These are phyloP conservation scores for Palythoa caribaeorum DNA, from an alignment of 92 coral and sea anemone species.

Conservation along the genomic window DNA sequence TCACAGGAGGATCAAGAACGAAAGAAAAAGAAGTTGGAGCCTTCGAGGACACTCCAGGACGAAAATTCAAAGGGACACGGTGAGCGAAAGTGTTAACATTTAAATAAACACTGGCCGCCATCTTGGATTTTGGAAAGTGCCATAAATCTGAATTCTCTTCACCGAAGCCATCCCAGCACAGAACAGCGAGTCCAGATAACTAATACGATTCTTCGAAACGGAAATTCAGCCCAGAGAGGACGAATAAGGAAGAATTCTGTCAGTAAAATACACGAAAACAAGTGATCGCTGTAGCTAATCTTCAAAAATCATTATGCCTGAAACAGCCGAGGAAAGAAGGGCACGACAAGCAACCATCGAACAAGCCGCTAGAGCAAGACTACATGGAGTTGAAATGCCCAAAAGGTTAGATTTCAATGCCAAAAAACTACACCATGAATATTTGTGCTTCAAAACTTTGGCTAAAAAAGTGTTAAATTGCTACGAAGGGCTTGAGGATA, in stretches of 20 bases:
- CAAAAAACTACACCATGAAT: slow-evolving; percentile 72
- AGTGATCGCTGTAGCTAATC: slow-evolving; percentile 63
- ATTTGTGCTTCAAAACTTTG: slow-evolving; percentile 67
- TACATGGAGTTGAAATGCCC: slow-evolving; percentile 78
- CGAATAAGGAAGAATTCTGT: slow-evolving; percentile 35
- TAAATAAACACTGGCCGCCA: slow-evolving; percentile 65
- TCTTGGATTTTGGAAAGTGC: slow-evolving; percentile 81
- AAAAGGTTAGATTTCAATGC: slow-evolving; percentile 73
- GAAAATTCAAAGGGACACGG: slow-evolving; percentile 69
- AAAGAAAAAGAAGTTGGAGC: slow-evolving; percentile 70
- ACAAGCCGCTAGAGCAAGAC: slow-evolving; percentile 78
- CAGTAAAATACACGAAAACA: slow-evolving; percentile 62
- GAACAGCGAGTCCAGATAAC: slow-evolving; percentile 64
- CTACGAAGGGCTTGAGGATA: slow-evolving; percentile 73
- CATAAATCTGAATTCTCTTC: slow-evolving; percentile 63
- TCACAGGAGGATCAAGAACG: slow-evolving; percentile 55
- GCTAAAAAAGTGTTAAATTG: slow-evolving; percentile 74
- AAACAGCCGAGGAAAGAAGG: slow-evolving; percentile 70
- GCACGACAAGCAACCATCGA: slow-evolving; percentile 71
- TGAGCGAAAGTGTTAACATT: slow-evolving; percentile 63
- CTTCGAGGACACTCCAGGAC: slow-evolving; percentile 63
- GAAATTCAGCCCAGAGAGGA: slow-evolving; percentile 62
- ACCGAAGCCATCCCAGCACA: slow-evolving; percentile 78
- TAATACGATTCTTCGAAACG: slow-evolving; percentile 54
- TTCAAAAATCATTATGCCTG: slow-evolving; percentile 61